Base-by-base conservation (phyloP, 37 sponge, comb jelly and placozoan species). In the Haliclona indistincta region DNA sequence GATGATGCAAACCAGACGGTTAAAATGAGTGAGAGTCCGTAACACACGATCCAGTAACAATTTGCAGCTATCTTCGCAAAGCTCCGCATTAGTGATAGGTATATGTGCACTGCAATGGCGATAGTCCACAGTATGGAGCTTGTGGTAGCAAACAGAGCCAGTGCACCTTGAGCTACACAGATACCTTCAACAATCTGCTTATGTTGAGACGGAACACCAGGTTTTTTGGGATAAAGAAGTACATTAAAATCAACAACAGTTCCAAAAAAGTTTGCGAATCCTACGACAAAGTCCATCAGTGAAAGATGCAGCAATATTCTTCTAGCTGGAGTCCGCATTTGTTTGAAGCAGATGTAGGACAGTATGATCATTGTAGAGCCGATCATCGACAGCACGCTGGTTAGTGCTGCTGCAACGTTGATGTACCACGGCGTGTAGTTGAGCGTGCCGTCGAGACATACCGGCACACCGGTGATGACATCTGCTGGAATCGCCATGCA, bases 111-210 rank as follows among this genome's bases (percentile, higher is more conserved):
- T 3, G 90, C 79, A 0, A 89, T 64, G 7, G 63, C 54, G 10
- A 84, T 83, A 17, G 90, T 89, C 90, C 90, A 89, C n/a, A 84
- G 56, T 13, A 79, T 56, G 0, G 90, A 89, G 1, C 79, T 67
- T 0, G 70, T 33, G 20, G 85, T 89, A 0, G 75, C 84, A 54
- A 70, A 89, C 65, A 79, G 67, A 7, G 85, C 84, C 28, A 89
- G 72, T 1, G 56, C 66, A 0, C 79, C 86, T n/a, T 85, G 86
- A n/a, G 67, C 61, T 33, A 54, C 8, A 25, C 86, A 85, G 13
- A 58, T 20, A n/a, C 6, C n/a, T 6, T 58, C 38, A 7, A 32
- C 6, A 1, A 38, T 36, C 38, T 49, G 15, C 68, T 79, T 43
- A 41, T 52, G 52, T 30, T 34, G 67, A 20, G 60, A 26, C 6